These are phyloP conservation scores for Fissipunctia ypsillon DNA, from an alignment of 2,888 invertebrate species.

Conservation along the genomic window DNA sequence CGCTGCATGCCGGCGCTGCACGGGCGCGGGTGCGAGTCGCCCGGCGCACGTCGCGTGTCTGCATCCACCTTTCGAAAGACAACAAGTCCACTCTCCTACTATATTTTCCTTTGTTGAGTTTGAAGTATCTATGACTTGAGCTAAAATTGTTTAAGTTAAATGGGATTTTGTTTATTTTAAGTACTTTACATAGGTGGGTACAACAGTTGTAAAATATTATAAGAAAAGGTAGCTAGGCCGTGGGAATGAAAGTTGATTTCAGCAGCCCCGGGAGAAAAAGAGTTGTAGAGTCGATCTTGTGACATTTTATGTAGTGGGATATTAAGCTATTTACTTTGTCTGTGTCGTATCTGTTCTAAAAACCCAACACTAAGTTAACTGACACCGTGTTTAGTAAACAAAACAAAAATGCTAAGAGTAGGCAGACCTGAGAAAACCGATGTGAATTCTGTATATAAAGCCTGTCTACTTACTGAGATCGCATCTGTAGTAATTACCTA, in stretches of 20 bases:
- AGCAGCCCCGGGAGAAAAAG: neutral
- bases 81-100: conserved; percentile 58
- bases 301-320: too few relatives aligned
- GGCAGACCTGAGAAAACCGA: conserved; percentile 7
- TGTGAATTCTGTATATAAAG: conserved; percentile 2
- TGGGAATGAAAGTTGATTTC: neutral
- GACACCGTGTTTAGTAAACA: neutral
- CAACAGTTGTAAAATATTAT: neutral
- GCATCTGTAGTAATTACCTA: conserved; percentile 47
- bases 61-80: conserved; percentile 68
- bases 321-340: neutral
- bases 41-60: conserved; percentile 65
- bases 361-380: neutral
- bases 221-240: neutral
- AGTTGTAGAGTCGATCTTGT: neutral
- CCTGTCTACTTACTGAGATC: conserved; percentile 30
- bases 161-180: neutral
- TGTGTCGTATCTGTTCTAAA: neutral
- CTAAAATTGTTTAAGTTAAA: neutral
- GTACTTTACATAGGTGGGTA: neutral
- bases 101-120: conserved; percentile 50
- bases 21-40: conserved; percentile 58
- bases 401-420: conserved; percentile 3
- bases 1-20: conserved; percentile 55
- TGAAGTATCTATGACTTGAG: conserved; percentile 7